phyloP scores from a whole-genome alignment of 2,888 invertebrate species.

The Epistrophe eligans region DNA sequence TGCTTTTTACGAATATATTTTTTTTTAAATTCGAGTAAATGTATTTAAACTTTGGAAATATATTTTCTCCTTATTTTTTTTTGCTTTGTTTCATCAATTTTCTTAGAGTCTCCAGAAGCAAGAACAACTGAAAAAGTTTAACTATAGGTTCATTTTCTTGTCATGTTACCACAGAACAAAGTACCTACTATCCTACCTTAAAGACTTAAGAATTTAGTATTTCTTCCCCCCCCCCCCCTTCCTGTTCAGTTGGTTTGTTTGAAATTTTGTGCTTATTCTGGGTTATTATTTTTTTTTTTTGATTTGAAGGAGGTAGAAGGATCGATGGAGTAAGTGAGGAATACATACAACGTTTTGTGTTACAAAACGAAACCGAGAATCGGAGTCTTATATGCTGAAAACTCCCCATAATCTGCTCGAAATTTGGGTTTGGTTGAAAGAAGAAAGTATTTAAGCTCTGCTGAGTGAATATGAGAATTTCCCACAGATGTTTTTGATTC shows the following conservation, averaged over 20 bases:
- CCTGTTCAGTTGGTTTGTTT: constrained; percentile 27
- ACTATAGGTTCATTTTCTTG: constrained; percentile 49
- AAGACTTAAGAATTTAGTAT: constrained; percentile 31
- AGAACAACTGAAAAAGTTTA: constrained; percentile 10
- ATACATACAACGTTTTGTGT: constrained; percentile 44
- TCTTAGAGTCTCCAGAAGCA: constrained; percentile 9
- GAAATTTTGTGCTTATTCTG: constrained; percentile 46
- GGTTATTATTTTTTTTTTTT: not conserved
- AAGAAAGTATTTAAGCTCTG: constrained; percentile 6
- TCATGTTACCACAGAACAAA: constrained; percentile 51
- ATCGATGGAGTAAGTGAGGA: not conserved
- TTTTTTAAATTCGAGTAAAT: constrained; percentile 22
- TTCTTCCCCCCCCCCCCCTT: too few relatives aligned
- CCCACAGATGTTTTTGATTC: constrained; percentile 46
- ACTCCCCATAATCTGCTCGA: constrained; percentile 12
- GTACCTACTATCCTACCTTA: constrained; percentile 17
- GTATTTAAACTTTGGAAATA: constrained; percentile 65
- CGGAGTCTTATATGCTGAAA: constrained; percentile 13
- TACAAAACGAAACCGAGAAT: constrained; percentile 49
- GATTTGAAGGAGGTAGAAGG: not conserved
- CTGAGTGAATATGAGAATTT: constrained; percentile 28
- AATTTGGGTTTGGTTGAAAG: not conserved
- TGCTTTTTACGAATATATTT: constrained; percentile 36
- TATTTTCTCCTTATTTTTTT: constrained; percentile 17
- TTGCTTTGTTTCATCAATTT: constrained; percentile 12